These are phyloP conservation scores for Tolypeutes matacus DNA, from an alignment of 2,797 vertebrate genomes.

Conservation along the genomic window DNA sequence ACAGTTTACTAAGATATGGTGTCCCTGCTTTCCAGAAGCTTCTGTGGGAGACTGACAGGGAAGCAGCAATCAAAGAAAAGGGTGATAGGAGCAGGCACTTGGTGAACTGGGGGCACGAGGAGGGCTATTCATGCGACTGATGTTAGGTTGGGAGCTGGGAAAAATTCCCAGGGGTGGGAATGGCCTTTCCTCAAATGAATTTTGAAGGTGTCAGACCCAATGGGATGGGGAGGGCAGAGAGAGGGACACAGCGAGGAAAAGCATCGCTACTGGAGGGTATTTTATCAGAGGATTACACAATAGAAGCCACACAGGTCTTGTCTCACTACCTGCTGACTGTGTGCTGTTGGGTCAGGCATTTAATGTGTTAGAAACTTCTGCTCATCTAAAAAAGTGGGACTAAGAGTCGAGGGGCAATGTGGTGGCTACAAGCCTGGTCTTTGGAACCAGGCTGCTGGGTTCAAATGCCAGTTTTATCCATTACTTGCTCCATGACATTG, in stretches of 20 bases:
- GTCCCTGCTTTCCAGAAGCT: neutral
- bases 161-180: neutral
- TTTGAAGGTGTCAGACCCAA: neutral
- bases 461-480: neutral
- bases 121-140: fast-evolving
- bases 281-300: neutral
- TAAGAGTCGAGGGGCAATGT: neutral
- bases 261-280: neutral
- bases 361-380: neutral
- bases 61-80: too few relatives aligned
- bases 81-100: too few relatives aligned
- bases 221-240: neutral
- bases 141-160: neutral
- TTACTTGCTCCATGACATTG: neutral
- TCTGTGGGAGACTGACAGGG: neutral
- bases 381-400: neutral
- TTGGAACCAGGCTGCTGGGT: neutral
- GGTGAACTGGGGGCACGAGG: fast-evolving
- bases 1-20: neutral
- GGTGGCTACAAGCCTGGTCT: neutral
- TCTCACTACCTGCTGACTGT: neutral
- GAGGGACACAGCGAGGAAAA: neutral
- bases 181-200: too few relatives aligned
- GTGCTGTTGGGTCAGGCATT: neutral
- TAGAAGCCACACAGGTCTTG: neutral